These are phyloP conservation scores for Poeciliopsis infans DNA, from an alignment of 2,797 vertebrate genomes.

Conservation along the genomic window DNA sequence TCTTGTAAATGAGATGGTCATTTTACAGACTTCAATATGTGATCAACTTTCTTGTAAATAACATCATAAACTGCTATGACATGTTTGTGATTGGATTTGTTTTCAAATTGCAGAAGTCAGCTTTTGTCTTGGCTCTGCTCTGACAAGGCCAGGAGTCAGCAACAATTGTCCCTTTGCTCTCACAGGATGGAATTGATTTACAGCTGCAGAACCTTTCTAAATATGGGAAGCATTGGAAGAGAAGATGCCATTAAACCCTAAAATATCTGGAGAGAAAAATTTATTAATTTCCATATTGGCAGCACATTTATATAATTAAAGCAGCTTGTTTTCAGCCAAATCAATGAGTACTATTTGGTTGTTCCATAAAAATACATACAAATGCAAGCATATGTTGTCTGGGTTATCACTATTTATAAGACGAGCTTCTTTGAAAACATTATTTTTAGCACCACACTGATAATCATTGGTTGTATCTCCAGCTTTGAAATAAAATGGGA, in stretches of 20 bases:
- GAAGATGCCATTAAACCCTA: background rate
- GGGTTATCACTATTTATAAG: conserved; percentile 1
- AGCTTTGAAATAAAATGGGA: conserved; percentile 17
- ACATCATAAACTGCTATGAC: background rate
- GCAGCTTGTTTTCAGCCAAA: background rate
- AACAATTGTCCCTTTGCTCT: background rate
- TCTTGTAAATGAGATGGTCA: background rate
- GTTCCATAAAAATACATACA: background rate
- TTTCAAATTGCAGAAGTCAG: background rate
- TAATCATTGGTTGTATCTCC: conserved; percentile 9
- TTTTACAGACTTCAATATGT: background rate
- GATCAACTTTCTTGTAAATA: background rate
- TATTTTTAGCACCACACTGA: conserved; percentile 21
- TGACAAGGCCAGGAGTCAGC: background rate
- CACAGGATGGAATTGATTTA: background rate
- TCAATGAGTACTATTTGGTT: background rate
- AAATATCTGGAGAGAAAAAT: background rate
- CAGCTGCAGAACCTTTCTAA: background rate
- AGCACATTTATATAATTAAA: background rate
- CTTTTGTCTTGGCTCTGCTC: background rate
- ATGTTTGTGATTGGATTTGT: background rate
- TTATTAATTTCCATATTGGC: background rate
- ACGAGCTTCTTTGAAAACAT: conserved; percentile 23
- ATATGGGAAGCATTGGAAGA: background rate
- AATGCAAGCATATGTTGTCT: background rate